Percentiles rank a stretch among this genome's conserved stretches.
Conservation (phyloP, 2,113 vertebrate genomes). For the Anarhynchus alexandrinus region DNA sequence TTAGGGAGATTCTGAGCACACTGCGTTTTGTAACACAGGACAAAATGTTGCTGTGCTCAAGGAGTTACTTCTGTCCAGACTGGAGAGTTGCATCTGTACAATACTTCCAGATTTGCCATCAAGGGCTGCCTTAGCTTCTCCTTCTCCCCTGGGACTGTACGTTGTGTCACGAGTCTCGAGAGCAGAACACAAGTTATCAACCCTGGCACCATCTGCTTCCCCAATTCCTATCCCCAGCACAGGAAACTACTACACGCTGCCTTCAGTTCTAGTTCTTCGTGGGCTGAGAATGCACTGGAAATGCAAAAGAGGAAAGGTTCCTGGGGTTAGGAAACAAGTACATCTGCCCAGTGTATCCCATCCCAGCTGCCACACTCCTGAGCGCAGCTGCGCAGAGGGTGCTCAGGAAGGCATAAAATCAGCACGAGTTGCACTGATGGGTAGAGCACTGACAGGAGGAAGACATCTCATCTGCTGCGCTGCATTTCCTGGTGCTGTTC, state of each 20-base stretch:
- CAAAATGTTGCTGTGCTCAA: not conserved
- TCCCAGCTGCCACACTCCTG: not conserved
- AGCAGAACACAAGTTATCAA: not conserved
- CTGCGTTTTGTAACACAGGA: not conserved
- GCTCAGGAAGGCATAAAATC: not conserved
- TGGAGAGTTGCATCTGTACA: not conserved
- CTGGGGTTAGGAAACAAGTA: not conserved
- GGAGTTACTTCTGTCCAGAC: not conserved
- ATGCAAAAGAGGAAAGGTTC: not conserved
- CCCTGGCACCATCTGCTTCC: not conserved
- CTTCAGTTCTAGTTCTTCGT: not conserved
- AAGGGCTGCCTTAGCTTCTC: not conserved
- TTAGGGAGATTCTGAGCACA: not conserved
- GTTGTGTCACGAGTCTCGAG: not conserved
- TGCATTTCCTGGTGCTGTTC: not conserved
- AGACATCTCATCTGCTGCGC: not conserved
- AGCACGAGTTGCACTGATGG: not conserved
- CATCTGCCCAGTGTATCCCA: not conserved
- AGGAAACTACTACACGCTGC: not conserved
- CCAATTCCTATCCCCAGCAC: not conserved
- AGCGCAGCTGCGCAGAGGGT: not conserved
- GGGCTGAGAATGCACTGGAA: not conserved
- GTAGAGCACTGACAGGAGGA: not conserved
- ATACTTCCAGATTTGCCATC: not conserved
- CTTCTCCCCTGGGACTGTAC: not conserved